A percentile compares a stretch with the other conserved stretches of the same genome.
Conservation (phyloP, 2,113 vertebrate genomes). For the Thalassoma bifasciatum region DNA sequence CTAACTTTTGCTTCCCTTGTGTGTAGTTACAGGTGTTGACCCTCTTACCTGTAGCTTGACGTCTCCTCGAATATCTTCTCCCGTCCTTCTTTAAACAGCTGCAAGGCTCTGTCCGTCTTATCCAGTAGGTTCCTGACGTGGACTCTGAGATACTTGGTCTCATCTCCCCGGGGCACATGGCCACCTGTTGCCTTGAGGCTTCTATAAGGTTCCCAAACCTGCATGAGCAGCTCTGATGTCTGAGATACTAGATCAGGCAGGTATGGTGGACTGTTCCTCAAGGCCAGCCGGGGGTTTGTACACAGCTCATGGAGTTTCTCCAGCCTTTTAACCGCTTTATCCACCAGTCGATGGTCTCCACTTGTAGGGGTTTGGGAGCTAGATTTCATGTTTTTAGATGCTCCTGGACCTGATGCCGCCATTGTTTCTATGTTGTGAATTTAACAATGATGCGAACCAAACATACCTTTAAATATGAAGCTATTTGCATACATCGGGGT, state of each 20-base stretch:
- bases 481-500: neutral
- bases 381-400: slow-evolving; percentile 20
- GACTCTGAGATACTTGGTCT: slow-evolving; percentile 79
- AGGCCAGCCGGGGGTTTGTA: slow-evolving; percentile 68
- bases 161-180: slow-evolving; percentile 51
- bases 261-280: slow-evolving; percentile 85
- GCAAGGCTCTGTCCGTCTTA: slow-evolving; percentile 80
- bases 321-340: slow-evolving; percentile 80
- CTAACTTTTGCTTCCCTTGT: neutral
- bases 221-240: slow-evolving; percentile 59
- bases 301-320: slow-evolving; percentile 74
- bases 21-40: neutral
- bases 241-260: slow-evolving; percentile 83
- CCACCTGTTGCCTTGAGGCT: neutral
- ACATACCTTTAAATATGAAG: slow-evolving; percentile 12
- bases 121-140: slow-evolving; percentile 84
- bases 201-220: slow-evolving; percentile 78
- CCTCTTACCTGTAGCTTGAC: slow-evolving; percentile 83
- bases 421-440: slow-evolving; percentile 46
- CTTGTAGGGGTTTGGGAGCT: slow-evolving; percentile 26
- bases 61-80: slow-evolving; percentile 85
- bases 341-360: slow-evolving; percentile 66
- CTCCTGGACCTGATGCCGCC: slow-evolving; percentile 62
- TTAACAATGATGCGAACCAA: slow-evolving; percentile 28
- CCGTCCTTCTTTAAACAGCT: slow-evolving; percentile 81